Evolutionary conservation across 1,140 invertebrate species (phyloP).

Genomic region (Geopemphigus sp.): DNA sequence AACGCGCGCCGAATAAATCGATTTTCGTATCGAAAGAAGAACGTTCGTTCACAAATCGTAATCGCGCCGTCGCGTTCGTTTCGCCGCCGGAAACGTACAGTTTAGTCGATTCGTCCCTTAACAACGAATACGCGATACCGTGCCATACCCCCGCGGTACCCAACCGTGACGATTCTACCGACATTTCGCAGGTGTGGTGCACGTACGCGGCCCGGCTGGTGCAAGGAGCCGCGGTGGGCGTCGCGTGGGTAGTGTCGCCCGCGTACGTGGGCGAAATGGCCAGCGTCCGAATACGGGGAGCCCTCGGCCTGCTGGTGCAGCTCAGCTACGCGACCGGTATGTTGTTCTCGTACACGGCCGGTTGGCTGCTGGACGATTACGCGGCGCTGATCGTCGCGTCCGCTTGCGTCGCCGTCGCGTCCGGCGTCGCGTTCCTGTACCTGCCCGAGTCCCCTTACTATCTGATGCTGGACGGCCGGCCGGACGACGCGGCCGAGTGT

Average conservation of each 20-base stretch:
- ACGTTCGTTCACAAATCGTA: too few species aligned
- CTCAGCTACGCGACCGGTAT: slow-evolving; percentile 76
- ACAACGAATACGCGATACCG: too few species aligned
- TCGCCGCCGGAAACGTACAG: too few species aligned
- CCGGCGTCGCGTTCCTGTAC: slow-evolving; percentile 62
- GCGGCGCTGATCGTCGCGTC: slow-evolving; percentile 65
- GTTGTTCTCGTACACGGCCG: slow-evolving; percentile 71
- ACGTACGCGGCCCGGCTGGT: slow-evolving; percentile 56
- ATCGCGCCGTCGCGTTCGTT: too few species aligned
- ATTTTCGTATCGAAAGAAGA: too few species aligned
- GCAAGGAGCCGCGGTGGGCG: slow-evolving; percentile 69
- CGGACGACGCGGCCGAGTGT: slow-evolving; percentile 66
- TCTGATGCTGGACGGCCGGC: slow-evolving; percentile 62
- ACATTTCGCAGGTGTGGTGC: slow-evolving; percentile 4
- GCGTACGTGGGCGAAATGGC: slow-evolving; percentile 85
- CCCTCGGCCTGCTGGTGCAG: slow-evolving; percentile 73
- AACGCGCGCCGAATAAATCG: too few species aligned
- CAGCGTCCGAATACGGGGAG: slow-evolving; percentile 52
- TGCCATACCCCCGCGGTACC: too few species aligned
- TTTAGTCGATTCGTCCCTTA: too few species aligned
- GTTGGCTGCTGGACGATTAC: slow-evolving; percentile 69
- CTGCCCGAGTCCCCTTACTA: slow-evolving; percentile 83
- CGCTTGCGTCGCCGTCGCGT: slow-evolving; percentile 62
- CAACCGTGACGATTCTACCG: too few species aligned
- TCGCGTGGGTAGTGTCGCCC: slow-evolving; percentile 73